phyloP scores from a whole-genome alignment of 2,113 vertebrate species.

The Corythornis cristatus region DNA sequence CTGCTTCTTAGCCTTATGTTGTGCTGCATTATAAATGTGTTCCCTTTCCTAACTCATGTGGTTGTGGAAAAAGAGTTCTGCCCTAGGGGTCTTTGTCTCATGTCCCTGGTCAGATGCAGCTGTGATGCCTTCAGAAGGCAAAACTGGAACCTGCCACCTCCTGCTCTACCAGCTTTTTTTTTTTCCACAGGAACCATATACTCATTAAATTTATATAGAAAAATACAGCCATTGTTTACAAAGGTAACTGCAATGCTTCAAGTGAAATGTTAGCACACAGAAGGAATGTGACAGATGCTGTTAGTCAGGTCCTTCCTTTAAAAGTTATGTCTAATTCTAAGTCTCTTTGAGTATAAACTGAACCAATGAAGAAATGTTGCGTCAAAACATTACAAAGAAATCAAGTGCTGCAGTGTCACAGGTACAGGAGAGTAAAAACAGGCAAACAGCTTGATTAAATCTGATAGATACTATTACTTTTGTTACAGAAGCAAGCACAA shows the following conservation, averaged over 20 bases:
- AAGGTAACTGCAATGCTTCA: background rate
- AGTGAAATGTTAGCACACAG: background rate
- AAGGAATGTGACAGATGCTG: background rate
- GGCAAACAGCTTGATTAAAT: conserved; percentile 38
- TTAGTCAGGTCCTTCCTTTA: conserved; percentile 21
- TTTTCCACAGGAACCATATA: background rate
- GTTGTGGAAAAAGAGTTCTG: background rate
- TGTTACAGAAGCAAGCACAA: background rate
- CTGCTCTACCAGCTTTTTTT: background rate
- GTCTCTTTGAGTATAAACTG: conserved; percentile 12
- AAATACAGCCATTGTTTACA: background rate
- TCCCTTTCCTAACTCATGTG: background rate
- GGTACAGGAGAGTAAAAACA: conserved; percentile 31
- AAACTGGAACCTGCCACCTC: background rate
- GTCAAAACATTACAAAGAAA: background rate
- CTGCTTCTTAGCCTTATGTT: background rate
- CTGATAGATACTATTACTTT: conserved; percentile 35
- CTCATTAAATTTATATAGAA: background rate
- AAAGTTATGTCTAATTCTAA: conserved; percentile 40
- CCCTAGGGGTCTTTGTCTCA: background rate
- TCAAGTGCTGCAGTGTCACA: background rate
- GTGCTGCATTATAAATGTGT: background rate
- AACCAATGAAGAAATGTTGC: background rate
- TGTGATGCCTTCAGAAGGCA: background rate
- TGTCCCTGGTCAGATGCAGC: background rate